Evolutionary conservation across 1,140 invertebrate species (phyloP), one percentile per base, ranked within the genome.

Genomic region (Drosophila baimaii): DNA sequence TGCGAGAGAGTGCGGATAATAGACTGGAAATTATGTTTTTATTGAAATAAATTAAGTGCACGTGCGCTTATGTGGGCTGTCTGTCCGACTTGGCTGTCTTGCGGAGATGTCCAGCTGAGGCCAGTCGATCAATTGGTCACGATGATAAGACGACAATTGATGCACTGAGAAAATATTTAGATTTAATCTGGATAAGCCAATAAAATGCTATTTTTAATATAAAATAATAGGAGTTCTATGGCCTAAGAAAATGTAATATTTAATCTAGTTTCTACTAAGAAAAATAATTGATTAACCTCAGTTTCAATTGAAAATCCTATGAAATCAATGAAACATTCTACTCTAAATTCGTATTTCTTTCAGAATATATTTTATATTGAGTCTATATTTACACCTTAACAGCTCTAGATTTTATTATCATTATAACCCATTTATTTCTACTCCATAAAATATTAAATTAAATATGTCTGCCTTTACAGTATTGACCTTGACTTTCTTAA

Each of bases 11-110:
- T 86, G 82, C 78, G 76, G 59, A 88, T 88, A 88, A 88, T 86
- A 83, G 82, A 61, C 83, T 77, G 79, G 76, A 83, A 88, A 88
- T 88, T 89, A 88, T 89, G 76, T 77, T 88, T 88, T 88, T 88
- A 88, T 88, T 89, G 83, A 89, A 88, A 83, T 88, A 88, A 88
- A 88, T 88, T 79, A 88, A 89, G 79, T 88, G 84, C 83, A 88
- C 83, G 84, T 88, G 83, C 84, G 71, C 43, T 39, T 35, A 88
- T 88, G 83, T 89, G 83, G 83, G 83, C 57, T 79, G 56, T 51
- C 65, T 52, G 49, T 54, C 39, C 8, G 31, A 9, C 49, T 33
- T 29, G 17, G 19, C 51, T 15, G 46, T 27, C 43, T 51, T 5
- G 19, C 13, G 43, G 13, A 21, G 31, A 55, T 41, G 31, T 55